Percentiles rank a stretch among this genome's conserved stretches.
phyloP scores from a whole-genome alignment of 23 tunicate genomes.

The Ascidia mentula region DNA sequence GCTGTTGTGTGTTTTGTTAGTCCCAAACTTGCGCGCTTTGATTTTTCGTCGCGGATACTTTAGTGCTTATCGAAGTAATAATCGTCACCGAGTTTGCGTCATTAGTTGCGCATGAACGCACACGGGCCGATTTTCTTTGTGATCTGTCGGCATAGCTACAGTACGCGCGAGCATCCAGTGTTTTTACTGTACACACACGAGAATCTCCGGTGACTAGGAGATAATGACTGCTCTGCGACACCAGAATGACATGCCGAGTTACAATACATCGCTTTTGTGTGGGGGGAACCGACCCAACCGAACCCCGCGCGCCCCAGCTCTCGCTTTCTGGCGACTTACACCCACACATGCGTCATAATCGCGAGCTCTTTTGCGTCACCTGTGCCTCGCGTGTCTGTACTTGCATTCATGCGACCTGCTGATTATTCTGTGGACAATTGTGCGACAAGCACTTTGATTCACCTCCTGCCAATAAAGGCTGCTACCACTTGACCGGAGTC shows the following conservation, averaged over 20 bases:
- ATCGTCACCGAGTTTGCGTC: conserved; percentile 5
- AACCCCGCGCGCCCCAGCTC: neutral
- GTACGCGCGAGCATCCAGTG: neutral
- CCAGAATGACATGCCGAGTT: neutral
- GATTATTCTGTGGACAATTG: neutral
- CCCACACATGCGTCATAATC: neutral
- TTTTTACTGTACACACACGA: neutral
- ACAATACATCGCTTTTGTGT: neutral
- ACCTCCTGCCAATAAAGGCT: neutral
- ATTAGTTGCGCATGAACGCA: neutral
- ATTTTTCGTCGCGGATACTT: neutral
- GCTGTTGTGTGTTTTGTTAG: neutral
- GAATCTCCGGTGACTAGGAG: neutral
- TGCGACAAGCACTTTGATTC: too few relatives aligned
- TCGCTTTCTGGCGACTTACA: neutral
- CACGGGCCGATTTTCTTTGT: conserved; percentile 9
- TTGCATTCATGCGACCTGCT: neutral
- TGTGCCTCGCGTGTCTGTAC: neutral
- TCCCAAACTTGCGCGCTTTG: neutral
- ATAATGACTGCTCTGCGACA: conserved; percentile 4
- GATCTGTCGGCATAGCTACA: conserved; percentile 7
- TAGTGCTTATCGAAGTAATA: neutral
- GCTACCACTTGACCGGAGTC: neutral
- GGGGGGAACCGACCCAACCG: neutral
- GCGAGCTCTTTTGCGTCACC: neutral